phyloP scores from a whole-genome alignment of 2,797 vertebrate species.

The Lemur catta region DNA sequence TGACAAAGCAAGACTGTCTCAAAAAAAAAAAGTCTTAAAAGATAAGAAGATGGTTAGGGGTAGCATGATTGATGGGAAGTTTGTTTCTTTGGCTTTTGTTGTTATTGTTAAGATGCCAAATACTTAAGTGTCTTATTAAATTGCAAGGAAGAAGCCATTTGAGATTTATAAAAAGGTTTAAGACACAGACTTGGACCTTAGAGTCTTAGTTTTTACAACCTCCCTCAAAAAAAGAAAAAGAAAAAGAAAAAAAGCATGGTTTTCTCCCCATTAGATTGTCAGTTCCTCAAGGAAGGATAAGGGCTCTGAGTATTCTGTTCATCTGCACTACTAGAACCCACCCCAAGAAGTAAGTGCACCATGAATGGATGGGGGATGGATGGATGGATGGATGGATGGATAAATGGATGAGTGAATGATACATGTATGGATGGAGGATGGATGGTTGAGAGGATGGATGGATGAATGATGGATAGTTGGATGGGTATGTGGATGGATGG shows the following conservation, averaged over 20 bases:
- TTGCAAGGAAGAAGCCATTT: background rate
- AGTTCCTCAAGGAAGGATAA: background rate
- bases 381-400: background rate
- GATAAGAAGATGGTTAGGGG: background rate
- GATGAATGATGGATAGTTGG: background rate
- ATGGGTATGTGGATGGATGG: background rate
- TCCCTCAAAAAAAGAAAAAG: background rate
- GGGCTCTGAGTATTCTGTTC: background rate
- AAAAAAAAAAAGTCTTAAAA: background rate
- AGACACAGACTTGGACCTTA: background rate
- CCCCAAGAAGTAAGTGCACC: background rate
- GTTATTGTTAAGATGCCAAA: background rate
- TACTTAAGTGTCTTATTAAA: background rate
- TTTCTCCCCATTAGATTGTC: background rate
- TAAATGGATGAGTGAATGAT: background rate
- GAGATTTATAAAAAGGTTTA: background rate
- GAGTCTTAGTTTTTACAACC: background rate
- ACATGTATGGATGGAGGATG: background rate
- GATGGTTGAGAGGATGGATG: background rate
- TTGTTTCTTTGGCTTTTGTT: background rate
- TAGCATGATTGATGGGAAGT: background rate
- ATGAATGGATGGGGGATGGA: background rate
- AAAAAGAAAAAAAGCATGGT: background rate
- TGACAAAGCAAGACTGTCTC: background rate
- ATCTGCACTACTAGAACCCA: background rate